Conservation (phyloP, 2,113 vertebrate genomes). For the Chunga burmeisteri region DNA sequence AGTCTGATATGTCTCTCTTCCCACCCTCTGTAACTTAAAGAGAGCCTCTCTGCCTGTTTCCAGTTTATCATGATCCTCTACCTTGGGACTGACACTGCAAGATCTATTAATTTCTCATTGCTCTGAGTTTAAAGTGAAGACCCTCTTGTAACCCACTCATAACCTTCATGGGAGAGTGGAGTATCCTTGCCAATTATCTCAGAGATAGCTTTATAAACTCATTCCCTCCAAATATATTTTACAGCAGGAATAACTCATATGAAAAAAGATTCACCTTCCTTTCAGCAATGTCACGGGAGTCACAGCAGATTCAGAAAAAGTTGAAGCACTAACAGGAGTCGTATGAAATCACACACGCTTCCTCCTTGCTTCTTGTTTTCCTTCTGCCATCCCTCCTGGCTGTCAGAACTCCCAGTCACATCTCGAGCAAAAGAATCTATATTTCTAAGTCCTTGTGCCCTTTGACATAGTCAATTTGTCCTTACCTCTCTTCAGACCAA, state of each 20-base stretch:
- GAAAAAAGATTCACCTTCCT: constrained; percentile 68
- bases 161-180: constrained; percentile 66
- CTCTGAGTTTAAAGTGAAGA: constrained; percentile 48
- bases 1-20: not conserved
- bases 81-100: constrained; percentile 36
- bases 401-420: not conserved
- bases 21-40: not conserved
- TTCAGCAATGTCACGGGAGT: constrained; percentile 67
- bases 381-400: not conserved
- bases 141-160: constrained; percentile 45
- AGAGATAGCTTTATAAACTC: constrained; percentile 65
- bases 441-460: not conserved
- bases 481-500: constrained; percentile 37
- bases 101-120: constrained; percentile 64
- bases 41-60: not conserved
- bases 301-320: constrained; percentile 9
- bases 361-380: not conserved
- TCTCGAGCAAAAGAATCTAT: not conserved
- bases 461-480: constrained; percentile 59
- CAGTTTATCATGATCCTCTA: constrained; percentile 45
- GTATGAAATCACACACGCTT: not conserved
- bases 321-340: not conserved
- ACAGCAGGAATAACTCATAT: constrained; percentile 37
- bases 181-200: constrained; percentile 67
- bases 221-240: constrained; percentile 58